Evolutionary conservation across 53 echinoderm and acorn worm genomes (phyloP).

Genomic region (Mesocentrotus franciscanus): DNA sequence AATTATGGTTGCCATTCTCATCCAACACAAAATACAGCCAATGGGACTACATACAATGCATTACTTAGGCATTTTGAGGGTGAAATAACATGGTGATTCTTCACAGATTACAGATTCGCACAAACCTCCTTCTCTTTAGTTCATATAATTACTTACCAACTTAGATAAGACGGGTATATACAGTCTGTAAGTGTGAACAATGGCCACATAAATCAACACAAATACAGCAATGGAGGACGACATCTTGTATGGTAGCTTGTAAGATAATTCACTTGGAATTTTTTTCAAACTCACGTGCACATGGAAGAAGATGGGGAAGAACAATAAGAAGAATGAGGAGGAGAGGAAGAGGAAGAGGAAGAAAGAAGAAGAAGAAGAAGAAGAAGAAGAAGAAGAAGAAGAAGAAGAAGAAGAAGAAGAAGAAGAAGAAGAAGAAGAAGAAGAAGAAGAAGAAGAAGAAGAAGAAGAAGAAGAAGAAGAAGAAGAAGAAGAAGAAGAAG

Average conservation of each 20-base stretch:
- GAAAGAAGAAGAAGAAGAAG: no score
- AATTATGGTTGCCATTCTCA: no score
- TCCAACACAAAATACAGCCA: background rate
- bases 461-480: no score
- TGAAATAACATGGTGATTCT: background rate
- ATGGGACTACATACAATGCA: background rate
- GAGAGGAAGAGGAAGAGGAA: background rate
- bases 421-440: no score
- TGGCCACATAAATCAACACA: conserved; percentile 7
- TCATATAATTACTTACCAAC: background rate
- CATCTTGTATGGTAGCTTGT: background rate
- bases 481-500: no score
- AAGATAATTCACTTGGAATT: no score
- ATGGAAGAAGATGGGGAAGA: no score
- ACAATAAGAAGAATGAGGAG: background rate
- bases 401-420: no score
- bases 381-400: no score
- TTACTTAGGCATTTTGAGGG: no score
- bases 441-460: no score
- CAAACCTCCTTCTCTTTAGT: background rate
- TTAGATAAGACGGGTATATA: conserved; percentile 14
- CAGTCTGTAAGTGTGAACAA: conserved; percentile 23
- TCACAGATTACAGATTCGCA: background rate
- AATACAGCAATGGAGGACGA: background rate
- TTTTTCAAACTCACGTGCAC: no score